These are phyloP conservation scores for Parnassius orleans DNA, from an alignment of 2,888 invertebrate genomes.

Conservation along the genomic window DNA sequence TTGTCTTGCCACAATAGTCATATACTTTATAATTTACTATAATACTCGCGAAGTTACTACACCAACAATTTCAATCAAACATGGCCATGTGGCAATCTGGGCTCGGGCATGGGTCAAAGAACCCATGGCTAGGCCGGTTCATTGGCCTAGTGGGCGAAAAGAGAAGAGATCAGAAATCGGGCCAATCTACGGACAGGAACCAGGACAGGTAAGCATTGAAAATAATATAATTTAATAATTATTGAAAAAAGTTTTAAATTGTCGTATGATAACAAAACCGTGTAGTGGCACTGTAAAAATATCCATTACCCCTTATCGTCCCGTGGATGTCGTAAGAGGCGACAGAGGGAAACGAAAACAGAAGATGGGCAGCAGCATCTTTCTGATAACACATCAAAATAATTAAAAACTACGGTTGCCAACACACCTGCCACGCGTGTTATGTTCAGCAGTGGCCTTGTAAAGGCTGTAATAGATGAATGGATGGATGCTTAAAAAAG, in stretches of 20 bases:
- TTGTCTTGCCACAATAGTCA: not conserved
- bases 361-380: too few species aligned
- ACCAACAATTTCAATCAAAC: not conserved
- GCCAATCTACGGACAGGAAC: slow-evolving; percentile 33
- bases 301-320: too few species aligned
- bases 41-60: too few species aligned
- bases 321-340: too few species aligned
- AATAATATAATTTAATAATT: not conserved
- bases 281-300: not conserved
- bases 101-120: slow-evolving; percentile 38
- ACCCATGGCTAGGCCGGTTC: slow-evolving; percentile 39
- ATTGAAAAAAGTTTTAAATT: too few species aligned
- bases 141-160: slow-evolving; percentile 36
- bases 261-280: not conserved
- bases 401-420: too few species aligned
- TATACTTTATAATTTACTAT: not conserved
- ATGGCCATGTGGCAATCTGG: slow-evolving; percentile 40
- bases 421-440: too few species aligned
- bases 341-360: too few species aligned
- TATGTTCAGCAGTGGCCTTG: too few species aligned
- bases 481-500: too few species aligned
- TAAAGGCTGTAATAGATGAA: too few species aligned
- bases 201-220: slow-evolving; percentile 21
- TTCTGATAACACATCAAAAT: too few species aligned
- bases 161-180: slow-evolving; percentile 35